Evolutionary conservation across 2,113 vertebrate species (phyloP).

Genomic region (Talpa occidentalis): DNA sequence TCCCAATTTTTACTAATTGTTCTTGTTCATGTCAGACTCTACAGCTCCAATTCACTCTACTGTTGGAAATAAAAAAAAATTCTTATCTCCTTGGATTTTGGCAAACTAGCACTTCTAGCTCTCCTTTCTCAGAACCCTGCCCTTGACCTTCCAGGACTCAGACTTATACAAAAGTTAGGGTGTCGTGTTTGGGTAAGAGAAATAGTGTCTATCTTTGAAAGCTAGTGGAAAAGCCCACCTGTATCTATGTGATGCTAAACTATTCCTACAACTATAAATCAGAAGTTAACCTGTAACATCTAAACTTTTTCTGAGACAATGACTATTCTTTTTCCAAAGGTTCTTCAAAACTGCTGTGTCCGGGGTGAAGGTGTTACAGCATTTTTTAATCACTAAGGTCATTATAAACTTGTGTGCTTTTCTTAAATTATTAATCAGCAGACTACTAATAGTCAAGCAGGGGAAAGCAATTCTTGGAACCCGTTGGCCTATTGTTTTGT

Average conservation of each 20-base stretch:
- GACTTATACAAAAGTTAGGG: not conserved
- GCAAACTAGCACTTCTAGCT: not conserved
- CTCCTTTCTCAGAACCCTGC: not conserved
- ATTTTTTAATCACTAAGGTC: conserved; percentile 62
- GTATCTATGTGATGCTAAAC: conserved; percentile 52
- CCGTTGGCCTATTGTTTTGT: conserved; percentile 56
- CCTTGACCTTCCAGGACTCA: conserved; percentile 23
- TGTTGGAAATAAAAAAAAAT: not conserved
- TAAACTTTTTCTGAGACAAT: conserved; percentile 34
- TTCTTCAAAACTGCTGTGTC: conserved; percentile 31
- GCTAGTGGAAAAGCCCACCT: conserved; percentile 26
- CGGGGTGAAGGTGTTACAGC: not conserved
- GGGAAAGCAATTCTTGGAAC: conserved; percentile 62
- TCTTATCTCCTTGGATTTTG: not conserved
- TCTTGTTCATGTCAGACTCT: conserved; percentile 7
- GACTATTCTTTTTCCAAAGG: conserved; percentile 51
- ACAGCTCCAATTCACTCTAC: not conserved
- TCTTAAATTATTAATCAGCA: conserved; percentile 69
- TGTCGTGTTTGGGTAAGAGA: not conserved
- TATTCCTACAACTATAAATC: conserved; percentile 57
- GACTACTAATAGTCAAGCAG: conserved; percentile 63
- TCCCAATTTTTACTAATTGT: conserved; percentile 41
- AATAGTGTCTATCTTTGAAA: conserved; percentile 50
- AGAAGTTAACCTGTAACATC: conserved; percentile 57
- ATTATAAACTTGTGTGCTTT: conserved; percentile 59